A percentile compares a stretch with the other conserved stretches of the same genome.
These are phyloP conservation scores for Drosophila diplacantha DNA, from an alignment of 2,888 invertebrate genomes.

Conservation along the genomic window DNA sequence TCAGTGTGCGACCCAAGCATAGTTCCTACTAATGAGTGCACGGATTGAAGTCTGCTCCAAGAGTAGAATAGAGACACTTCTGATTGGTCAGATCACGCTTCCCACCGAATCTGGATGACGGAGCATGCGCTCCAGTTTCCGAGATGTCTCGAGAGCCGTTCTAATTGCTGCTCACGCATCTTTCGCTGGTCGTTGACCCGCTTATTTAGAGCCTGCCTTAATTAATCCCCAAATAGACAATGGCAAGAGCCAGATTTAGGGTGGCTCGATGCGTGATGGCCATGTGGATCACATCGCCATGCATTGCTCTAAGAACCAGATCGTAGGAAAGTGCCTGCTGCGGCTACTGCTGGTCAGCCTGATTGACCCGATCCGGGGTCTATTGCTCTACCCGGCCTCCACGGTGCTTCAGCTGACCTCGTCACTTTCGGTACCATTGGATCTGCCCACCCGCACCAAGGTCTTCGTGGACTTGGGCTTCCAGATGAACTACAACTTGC, in stretches of 20 bases:
- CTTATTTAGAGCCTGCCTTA: constrained; percentile 57
- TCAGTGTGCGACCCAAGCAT: neutral
- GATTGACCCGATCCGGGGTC: neutral
- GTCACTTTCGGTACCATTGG: constrained; percentile 71
- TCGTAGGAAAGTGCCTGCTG: constrained; percentile 13
- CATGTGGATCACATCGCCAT: constrained; percentile 47
- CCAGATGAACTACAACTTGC: constrained; percentile 76
- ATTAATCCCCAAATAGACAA: constrained; percentile 57
- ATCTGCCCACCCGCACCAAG: constrained; percentile 61
- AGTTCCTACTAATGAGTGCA: neutral
- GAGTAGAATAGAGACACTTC: neutral
- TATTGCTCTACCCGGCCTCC: constrained; percentile 45
- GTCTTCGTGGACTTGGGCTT: constrained; percentile 75
- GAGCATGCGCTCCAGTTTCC: constrained; percentile 30
- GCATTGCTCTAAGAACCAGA: constrained; percentile 43
- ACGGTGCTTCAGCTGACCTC: constrained; percentile 58
- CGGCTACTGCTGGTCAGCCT: constrained; percentile 8
- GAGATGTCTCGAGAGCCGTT: constrained; percentile 29
- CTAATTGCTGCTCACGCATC: constrained; percentile 57
- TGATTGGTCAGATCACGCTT: constrained; percentile 22
- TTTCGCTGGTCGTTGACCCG: constrained; percentile 36
- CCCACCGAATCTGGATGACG: constrained; percentile 2
- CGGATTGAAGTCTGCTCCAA: neutral
- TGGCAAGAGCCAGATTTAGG: constrained; percentile 11
- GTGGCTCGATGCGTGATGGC: neutral